Conservation (phyloP, 2,888 invertebrate genomes). For the Drosophila prolongata region DNA sequence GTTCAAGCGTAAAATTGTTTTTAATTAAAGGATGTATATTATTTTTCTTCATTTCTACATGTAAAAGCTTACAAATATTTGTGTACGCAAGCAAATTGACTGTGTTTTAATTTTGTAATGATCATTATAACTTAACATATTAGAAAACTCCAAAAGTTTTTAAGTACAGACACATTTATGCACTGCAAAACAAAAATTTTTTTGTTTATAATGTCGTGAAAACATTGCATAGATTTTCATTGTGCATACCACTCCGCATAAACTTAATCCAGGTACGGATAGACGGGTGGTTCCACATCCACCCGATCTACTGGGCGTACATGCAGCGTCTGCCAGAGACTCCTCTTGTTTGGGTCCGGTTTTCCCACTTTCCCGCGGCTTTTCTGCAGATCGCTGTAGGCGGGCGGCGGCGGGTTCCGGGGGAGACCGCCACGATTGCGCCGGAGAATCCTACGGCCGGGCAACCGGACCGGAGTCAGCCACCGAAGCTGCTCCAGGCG, state of each 20-base stretch:
- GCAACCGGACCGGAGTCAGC: constrained; percentile 51
- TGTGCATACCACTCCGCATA: neutral
- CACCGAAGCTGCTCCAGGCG: constrained; percentile 52
- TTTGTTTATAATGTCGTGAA: too few relatives aligned
- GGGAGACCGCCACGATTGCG: constrained; percentile 15
- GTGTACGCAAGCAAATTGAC: too few relatives aligned
- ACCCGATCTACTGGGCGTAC: constrained; percentile 15
- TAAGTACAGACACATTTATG: too few relatives aligned
- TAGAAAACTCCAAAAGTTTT: too few relatives aligned
- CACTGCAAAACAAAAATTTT: too few relatives aligned
- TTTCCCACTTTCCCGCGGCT: constrained; percentile 4
- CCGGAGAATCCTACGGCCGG: constrained; percentile 18
- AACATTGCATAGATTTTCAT: neutral
- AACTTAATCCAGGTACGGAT: constrained; percentile 66
- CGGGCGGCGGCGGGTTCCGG: constrained; percentile 31
- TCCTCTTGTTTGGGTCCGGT: constrained; percentile 17
- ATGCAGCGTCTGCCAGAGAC: constrained; percentile 59
- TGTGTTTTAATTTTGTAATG: too few relatives aligned
- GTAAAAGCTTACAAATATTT: too few relatives aligned
- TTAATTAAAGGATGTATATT: too few relatives aligned
- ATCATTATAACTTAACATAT: too few relatives aligned
- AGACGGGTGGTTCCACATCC: constrained; percentile 50
- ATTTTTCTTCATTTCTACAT: too few relatives aligned
- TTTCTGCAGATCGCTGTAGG: constrained; percentile 44
- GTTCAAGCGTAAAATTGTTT: too few relatives aligned